Base-by-base conservation (phyloP, 37 sponge, comb jelly and placozoan genomes). In the Spongia lamella region DNA sequence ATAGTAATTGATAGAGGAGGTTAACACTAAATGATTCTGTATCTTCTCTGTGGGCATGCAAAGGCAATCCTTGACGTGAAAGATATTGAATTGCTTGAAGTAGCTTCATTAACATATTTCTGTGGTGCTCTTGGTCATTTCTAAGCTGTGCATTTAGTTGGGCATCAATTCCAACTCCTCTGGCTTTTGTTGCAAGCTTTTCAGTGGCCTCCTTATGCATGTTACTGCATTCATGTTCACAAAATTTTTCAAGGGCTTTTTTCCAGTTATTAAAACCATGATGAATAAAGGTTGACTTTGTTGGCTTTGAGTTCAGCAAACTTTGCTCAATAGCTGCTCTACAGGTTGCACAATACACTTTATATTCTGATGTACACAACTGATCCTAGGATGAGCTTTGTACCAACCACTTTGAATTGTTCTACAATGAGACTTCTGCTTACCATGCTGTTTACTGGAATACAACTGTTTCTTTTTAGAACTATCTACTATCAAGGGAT, bases 331-430 rank as follows among this genome's bases (percentile, higher is more conserved):
- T 79, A 60, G 78, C 67, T 66, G 56, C 26, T 7, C 62, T n/a
- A 52, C 80, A 79, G 22, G 25, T 17, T 38, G 21, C 61, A 62
- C 70, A 79, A 59, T 47, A 80, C 14, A 79, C 57, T 31, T 68
- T 79, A 33, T 68, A 79, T 3, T 13, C 15, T 39, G 79, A 68
- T 9, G 79, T 79, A 43, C 79, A 73, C 34, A 82, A 54, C 63
- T 58, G 31, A 82, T 82, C 83, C 83, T 73, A 1, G 83, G 83
- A 33, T 82, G 52, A 22, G 33, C 35, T 63, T n/a, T 73, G 53
- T 65, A 82, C 83, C 83, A 82, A 58, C 75, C 73, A 7, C 62
- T n/a, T 59, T 82, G 83, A 40, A 82, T 82, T 16, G 50, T 25
- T 21, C 83, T 82, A 0, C 67, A 73, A 74, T 82, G 64, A 2